Evolutionary conservation across 30 jellyfish, hydroid and myxozoan genomes (phyloP).

Genomic region (Phacellophora camtschatica): DNA sequence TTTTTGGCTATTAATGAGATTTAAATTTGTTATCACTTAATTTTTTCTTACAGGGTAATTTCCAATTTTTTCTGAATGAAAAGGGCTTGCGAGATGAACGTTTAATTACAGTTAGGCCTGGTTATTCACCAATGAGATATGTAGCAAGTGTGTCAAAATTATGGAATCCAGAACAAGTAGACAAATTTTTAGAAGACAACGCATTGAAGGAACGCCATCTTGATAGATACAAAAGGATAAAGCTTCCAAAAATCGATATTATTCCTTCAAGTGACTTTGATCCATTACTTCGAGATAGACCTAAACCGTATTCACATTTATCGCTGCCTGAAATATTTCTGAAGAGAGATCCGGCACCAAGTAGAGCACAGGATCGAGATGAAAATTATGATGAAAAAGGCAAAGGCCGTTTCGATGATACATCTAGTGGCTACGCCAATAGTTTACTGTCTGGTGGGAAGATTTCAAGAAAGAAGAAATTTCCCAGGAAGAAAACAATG

Average conservation of each 20-base stretch:
- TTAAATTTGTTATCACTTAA: too few species aligned
- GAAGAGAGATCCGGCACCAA: slow-evolving; percentile 22
- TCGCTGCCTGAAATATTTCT: slow-evolving; percentile 50
- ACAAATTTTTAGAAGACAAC: slow-evolving; percentile 38
- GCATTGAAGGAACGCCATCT: slow-evolving; percentile 44
- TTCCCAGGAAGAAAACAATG: slow-evolving; percentile 37
- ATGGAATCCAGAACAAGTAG: slow-evolving; percentile 74
- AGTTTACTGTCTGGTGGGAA: slow-evolving; percentile 26
- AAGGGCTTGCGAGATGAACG: slow-evolving; percentile 63
- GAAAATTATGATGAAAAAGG: not conserved
- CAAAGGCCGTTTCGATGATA: not conserved
- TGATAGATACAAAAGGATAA: slow-evolving; percentile 22
- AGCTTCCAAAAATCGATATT: slow-evolving; percentile 67
- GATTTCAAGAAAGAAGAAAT: not conserved
- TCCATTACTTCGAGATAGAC: slow-evolving; percentile 63
- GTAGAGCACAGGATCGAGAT: not conserved
- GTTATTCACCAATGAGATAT: slow-evolving; percentile 85
- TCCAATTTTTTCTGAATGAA: not conserved
- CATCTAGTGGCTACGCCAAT: slow-evolving; percentile 66
- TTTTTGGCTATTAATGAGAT: too few species aligned
- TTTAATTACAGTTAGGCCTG: slow-evolving; percentile 81
- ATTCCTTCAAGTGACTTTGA: slow-evolving; percentile 49
- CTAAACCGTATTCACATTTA: slow-evolving; percentile 65
- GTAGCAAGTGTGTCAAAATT: slow-evolving; percentile 77
- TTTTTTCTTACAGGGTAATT: slow-evolving; percentile 56